phyloP scores from a whole-genome alignment of 2,888 invertebrate genomes.

The Hyles lineata region DNA sequence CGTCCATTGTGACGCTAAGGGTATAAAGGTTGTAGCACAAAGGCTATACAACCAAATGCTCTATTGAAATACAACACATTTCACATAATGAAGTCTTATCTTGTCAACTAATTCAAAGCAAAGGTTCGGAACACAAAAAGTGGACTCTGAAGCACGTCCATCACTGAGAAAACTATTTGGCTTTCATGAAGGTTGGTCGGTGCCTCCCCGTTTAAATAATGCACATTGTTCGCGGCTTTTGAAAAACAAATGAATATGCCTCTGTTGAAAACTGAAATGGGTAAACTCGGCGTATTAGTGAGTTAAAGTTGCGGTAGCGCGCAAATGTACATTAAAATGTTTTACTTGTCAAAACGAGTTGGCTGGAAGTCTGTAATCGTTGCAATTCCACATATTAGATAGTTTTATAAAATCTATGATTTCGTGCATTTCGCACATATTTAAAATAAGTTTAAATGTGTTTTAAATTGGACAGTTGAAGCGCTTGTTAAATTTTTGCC shows the following conservation, averaged over 20 bases:
- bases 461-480: no score
- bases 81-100: constrained; percentile 14
- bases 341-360: no score
- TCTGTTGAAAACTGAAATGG: not conserved
- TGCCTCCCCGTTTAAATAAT: not conserved
- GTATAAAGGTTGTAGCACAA: no score
- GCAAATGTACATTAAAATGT: not conserved
- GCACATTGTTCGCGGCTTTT: not conserved
- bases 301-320: not conserved
- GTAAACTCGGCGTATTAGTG: not conserved
- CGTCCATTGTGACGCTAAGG: no score
- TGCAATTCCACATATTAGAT: not conserved
- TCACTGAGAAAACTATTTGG: constrained; percentile 4
- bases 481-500: no score
- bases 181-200: constrained; percentile 5
- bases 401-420: no score
- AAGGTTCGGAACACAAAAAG: not conserved
- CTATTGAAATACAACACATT: not conserved
- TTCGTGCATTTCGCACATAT: no score
- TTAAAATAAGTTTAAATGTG: no score
- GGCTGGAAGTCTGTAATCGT: not conserved
- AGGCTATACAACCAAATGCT: no score
- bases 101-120: constrained; percentile 19
- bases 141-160: constrained; percentile 1
- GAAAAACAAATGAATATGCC: not conserved